These are phyloP conservation scores for Ispidina lecontei DNA, from an alignment of 2,797 vertebrate genomes.

Conservation along the genomic window DNA sequence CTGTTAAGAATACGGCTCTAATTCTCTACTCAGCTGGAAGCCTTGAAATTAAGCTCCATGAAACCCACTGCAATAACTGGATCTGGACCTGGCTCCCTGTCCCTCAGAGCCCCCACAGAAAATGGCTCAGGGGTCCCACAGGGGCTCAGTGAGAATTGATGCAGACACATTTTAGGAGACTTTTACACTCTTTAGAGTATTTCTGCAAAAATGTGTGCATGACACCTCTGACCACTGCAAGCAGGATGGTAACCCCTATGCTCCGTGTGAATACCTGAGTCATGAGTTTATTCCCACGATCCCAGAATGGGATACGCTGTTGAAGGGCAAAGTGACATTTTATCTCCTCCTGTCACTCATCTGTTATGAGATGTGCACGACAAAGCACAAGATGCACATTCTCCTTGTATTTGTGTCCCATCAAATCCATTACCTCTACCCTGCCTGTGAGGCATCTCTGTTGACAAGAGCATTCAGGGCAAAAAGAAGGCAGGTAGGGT, in stretches of 20 bases:
- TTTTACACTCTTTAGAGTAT: not conserved
- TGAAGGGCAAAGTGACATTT: not conserved
- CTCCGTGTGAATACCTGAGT: fast-evolving
- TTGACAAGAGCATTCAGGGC: not conserved
- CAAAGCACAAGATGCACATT: fast-evolving
- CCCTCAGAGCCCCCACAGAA: not conserved
- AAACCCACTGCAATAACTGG: not conserved
- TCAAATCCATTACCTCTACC: not conserved
- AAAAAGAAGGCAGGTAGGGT: not conserved
- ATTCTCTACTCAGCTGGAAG: not conserved
- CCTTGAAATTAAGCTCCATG: not conserved
- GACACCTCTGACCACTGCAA: not conserved
- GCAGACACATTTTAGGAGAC: not conserved
- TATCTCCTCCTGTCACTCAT: not conserved
- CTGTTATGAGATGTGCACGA: fast-evolving
- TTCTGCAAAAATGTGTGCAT: not conserved
- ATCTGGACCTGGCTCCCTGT: not conserved
- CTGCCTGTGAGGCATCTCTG: not conserved
- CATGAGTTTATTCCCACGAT: not conserved
- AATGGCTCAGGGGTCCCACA: not conserved
- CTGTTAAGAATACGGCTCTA: not conserved
- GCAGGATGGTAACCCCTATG: not conserved
- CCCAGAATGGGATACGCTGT: not conserved
- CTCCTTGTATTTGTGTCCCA: not conserved
- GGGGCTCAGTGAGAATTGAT: not conserved